Conservation (phyloP, 2,888 invertebrate species). For the Euspilapteryx auroguttella region DNA sequence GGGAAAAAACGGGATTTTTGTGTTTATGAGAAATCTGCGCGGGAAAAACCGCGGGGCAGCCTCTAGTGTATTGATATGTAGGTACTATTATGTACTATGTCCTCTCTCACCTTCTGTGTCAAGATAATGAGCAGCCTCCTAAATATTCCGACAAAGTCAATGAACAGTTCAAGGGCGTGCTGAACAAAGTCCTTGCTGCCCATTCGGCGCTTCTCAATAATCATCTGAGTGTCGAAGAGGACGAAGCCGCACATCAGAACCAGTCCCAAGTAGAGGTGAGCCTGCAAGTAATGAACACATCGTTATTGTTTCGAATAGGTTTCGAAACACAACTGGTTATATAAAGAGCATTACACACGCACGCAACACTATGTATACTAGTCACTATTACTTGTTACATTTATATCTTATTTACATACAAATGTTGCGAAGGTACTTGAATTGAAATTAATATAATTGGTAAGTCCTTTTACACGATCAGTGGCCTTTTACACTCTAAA, state of each 20-base stretch:
- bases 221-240: slow-evolving; percentile 95
- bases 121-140: slow-evolving; percentile 88
- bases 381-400: no score
- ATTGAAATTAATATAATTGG: background rate
- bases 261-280: slow-evolving; percentile 86
- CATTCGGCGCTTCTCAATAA: slow-evolving; percentile 87
- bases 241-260: slow-evolving; percentile 93
- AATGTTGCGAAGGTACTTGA: no score
- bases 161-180: slow-evolving; percentile 91
- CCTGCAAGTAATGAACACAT: slow-evolving; percentile 34
- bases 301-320: background rate
- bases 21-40: no score
- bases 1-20: no score
- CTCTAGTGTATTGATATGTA: no score
- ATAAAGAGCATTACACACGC: no score
- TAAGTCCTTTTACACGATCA: background rate
- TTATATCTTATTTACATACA: no score
- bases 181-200: slow-evolving; percentile 92
- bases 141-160: slow-evolving; percentile 94
- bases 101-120: slow-evolving; percentile 84
- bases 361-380: no score
- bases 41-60: no score
- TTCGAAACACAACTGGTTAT: no score
- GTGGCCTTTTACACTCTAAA: no score
- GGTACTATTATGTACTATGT: no score